These are phyloP conservation scores for Thamnaconus septentrionalis DNA, from an alignment of 2,113 vertebrate genomes.

Conservation along the genomic window DNA sequence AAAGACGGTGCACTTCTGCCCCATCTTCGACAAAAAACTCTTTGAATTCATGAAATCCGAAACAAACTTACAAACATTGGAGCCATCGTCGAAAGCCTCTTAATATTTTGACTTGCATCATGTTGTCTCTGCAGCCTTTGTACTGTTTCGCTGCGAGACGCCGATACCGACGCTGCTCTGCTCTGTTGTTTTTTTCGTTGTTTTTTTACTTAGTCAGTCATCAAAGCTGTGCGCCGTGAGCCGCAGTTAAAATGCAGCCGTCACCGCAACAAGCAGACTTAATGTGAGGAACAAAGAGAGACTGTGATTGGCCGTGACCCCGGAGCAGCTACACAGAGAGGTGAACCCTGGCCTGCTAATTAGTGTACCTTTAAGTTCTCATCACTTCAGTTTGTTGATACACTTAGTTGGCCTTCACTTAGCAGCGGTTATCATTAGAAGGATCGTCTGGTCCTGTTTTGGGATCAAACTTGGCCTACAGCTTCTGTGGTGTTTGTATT, in stretches of 20 bases:
- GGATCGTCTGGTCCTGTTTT: no score
- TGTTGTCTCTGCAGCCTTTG: not conserved
- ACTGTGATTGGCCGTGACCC: constrained; percentile 8
- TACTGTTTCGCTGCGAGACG: not conserved
- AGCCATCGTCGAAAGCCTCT: not conserved
- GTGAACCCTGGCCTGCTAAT: no score
- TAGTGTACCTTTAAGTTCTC: no score
- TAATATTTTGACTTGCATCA: not conserved
- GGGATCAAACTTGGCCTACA: no score
- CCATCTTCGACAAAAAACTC: no score
- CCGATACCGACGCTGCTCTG: not conserved
- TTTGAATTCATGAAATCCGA: not conserved
- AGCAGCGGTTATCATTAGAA: no score
- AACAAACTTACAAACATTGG: constrained; percentile 11
- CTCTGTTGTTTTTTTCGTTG: not conserved
- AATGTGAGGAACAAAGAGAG: not conserved
- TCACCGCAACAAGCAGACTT: constrained; percentile 3
- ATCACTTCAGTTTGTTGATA: no score
- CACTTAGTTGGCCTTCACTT: no score
- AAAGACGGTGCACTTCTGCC: no score
- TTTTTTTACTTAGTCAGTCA: not conserved
- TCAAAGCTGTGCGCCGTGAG: not conserved
- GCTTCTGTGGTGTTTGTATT: no score
- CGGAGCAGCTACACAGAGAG: constrained; percentile 7
- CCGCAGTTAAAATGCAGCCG: not conserved